Percentiles rank a stretch among this genome's conserved stretches.
These are phyloP conservation scores for Gymnorhina tibicen DNA, from an alignment of 2,113 vertebrate species.

Conservation along the genomic window DNA sequence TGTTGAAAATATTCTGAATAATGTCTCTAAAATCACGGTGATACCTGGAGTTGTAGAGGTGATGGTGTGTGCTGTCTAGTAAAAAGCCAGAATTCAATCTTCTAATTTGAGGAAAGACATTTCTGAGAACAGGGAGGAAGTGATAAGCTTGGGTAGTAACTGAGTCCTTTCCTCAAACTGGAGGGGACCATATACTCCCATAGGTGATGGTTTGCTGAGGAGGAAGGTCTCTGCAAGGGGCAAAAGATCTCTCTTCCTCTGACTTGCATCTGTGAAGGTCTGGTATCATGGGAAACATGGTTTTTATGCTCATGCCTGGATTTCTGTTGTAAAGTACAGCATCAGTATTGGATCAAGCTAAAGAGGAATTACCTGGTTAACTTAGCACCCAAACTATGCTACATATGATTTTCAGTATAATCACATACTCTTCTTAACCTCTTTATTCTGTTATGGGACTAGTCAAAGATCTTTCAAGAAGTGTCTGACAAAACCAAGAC, in stretches of 20 bases:
- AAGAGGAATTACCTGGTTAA: neutral
- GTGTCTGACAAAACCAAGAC: neutral
- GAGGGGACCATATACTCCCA: accelerated
- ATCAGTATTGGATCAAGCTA: neutral
- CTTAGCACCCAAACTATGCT: neutral
- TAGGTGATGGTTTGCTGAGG: neutral
- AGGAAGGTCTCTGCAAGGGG: neutral
- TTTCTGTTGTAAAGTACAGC: neutral
- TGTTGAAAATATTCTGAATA: neutral
- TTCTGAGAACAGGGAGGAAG: neutral
- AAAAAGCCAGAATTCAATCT: neutral
- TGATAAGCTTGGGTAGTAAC: neutral
- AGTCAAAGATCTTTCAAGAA: neutral
- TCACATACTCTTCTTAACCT: neutral
- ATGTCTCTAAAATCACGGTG: neutral
- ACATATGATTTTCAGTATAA: neutral
- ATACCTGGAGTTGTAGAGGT: neutral
- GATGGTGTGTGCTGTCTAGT: neutral
- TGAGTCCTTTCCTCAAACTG: accelerated
- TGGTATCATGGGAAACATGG: neutral
- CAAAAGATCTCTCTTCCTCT: neutral
- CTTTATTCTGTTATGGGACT: neutral
- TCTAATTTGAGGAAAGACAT: neutral
- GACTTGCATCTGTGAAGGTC: neutral
- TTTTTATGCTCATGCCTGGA: neutral